Evolutionary conservation across 1,140 invertebrate species (phyloP).

Genomic region (Drosophila willistoni): DNA sequence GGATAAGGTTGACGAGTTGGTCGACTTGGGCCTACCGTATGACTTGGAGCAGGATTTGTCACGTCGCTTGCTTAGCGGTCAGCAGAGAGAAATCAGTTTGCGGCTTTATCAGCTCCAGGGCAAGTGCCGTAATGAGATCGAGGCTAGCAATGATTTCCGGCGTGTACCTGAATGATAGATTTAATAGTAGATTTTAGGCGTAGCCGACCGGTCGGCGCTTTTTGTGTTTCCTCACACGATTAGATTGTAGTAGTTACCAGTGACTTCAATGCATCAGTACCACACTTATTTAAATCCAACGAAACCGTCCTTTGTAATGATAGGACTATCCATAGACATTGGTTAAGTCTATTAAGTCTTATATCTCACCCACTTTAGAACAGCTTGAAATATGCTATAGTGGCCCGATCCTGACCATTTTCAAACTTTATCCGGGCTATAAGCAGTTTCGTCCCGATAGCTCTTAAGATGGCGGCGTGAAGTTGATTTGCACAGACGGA

Average conservation of each 20-base stretch:
- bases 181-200: background rate
- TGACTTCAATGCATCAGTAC: conserved; percentile 21
- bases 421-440: too few relatives aligned
- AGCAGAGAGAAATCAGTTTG: conserved; percentile 55
- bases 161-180: conserved; percentile 52
- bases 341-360: conserved; percentile 9
- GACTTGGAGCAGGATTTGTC: conserved; percentile 64
- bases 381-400: too few relatives aligned
- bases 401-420: too few relatives aligned
- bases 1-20: conserved; percentile 68
- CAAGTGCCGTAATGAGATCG: conserved; percentile 68
- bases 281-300: conserved; percentile 35
- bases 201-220: conserved; percentile 21
- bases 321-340: conserved; percentile 15
- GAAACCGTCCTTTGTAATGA: conserved; percentile 31
- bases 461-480: too few relatives aligned
- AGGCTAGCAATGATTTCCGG: conserved; percentile 63
- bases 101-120: conserved; percentile 68
- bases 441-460: too few relatives aligned
- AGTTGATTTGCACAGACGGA: too few relatives aligned
- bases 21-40: conserved; percentile 59
- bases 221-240: conserved; percentile 47
- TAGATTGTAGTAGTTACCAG: conserved; percentile 24
- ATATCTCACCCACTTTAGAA: background rate
- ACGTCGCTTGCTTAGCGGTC: conserved; percentile 48